Evolutionary conservation across 2,113 vertebrate genomes (phyloP).

Genomic region (Macroglossus sobrinus): DNA sequence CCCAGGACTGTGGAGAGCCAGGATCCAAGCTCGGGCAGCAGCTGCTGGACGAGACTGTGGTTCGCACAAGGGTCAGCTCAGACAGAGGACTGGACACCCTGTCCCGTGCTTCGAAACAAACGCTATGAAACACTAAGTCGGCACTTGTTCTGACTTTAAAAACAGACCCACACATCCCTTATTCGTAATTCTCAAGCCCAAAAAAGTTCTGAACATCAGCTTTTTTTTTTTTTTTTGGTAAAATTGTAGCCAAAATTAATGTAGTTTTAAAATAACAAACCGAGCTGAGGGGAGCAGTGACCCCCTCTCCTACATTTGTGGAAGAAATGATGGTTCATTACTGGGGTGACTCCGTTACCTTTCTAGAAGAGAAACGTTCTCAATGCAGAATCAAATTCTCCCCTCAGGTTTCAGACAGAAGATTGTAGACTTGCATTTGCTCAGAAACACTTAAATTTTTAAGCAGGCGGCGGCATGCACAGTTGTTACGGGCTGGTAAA

Average conservation of each 20-base stretch:
- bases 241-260: not conserved
- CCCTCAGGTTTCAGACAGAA: not conserved
- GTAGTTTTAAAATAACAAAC: not conserved
- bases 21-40: rapidly evolving
- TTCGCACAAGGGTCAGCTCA: too few relatives aligned
- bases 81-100: rapidly evolving
- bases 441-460: not conserved
- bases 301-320: not conserved
- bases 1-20: not conserved
- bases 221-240: not conserved
- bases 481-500: not conserved
- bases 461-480: not conserved
- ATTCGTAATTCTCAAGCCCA: not conserved
- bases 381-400: not conserved
- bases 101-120: not conserved
- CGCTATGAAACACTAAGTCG: rapidly evolving
- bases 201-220: not conserved
- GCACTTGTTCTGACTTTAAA: not conserved
- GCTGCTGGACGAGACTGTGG: not conserved
- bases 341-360: not conserved
- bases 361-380: not conserved
- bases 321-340: not conserved
- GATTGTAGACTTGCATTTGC: not conserved
- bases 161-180: not conserved
- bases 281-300: not conserved